These are phyloP conservation scores for Antheraea yamamai DNA, from an alignment of 2,888 invertebrate genomes.

Conservation along the genomic window DNA sequence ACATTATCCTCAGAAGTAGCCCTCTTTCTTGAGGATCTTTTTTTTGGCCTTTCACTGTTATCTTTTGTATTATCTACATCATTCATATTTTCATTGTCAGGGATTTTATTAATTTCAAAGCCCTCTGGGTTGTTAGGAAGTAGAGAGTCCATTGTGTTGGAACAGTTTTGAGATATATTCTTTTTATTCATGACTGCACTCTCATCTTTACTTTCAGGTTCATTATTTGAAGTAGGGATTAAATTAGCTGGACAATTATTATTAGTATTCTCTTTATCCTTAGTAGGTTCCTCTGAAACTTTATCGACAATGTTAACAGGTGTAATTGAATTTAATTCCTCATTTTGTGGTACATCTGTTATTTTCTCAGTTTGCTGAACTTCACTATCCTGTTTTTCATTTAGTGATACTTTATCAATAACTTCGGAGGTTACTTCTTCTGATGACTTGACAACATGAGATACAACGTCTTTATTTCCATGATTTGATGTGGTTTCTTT, in stretches of 20 bases:
- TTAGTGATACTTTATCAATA: conserved; percentile 25
- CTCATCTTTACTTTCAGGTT: conserved; percentile 15
- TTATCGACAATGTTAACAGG: background rate
- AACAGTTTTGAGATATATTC: conserved; percentile 35
- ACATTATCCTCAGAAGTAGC: conserved; percentile 29
- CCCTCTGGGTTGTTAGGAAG: conserved; percentile 73
- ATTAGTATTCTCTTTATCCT: conserved; percentile 5
- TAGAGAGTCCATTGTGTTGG: conserved; percentile 53
- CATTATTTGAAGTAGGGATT: conserved; percentile 16
- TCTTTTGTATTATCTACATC: conserved; percentile 20
- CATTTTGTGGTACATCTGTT: background rate
- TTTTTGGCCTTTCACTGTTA: conserved; percentile 8
- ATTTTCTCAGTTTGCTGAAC: conserved; percentile 15
- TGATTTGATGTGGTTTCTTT: background rate
- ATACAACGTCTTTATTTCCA: background rate
- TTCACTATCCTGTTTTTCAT: conserved; percentile 26
- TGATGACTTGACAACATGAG: background rate
- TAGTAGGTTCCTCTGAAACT: conserved; percentile 15
- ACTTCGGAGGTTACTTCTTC: conserved; percentile 27
- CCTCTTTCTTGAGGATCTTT: conserved; percentile 29
- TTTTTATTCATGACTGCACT: conserved; percentile 21
- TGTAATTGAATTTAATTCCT: background rate
- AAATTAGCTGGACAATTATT: conserved; percentile 21
- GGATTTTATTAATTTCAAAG: conserved; percentile 34
- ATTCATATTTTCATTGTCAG: conserved; percentile 23